Conservation (phyloP, 2,888 invertebrate genomes). For the Nemoura dubitans region DNA sequence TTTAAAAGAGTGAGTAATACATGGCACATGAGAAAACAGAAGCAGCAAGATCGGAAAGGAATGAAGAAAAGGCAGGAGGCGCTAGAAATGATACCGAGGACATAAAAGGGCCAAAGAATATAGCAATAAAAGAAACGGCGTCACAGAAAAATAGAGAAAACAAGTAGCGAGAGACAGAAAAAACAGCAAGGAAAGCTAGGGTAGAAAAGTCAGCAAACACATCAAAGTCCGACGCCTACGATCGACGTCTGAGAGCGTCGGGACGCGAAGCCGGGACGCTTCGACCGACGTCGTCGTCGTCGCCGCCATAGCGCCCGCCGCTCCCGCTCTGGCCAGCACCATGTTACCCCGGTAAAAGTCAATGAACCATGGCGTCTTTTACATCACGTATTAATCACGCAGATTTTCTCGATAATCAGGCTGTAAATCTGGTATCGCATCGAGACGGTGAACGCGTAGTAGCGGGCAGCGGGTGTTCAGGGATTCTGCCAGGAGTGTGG, state of each 20-base stretch:
- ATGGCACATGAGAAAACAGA: background rate
- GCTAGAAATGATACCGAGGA: background rate
- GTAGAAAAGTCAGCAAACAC: background rate
- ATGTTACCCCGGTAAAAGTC: background rate
- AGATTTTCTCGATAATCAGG: background rate
- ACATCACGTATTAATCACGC: background rate
- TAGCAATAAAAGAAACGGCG: background rate
- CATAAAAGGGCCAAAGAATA: background rate
- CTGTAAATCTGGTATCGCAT: background rate
- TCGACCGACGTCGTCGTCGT: too few relatives aligned
- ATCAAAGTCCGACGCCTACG: background rate
- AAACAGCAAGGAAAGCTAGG: background rate
- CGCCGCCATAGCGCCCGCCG: too few relatives aligned
- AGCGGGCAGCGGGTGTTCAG: background rate
- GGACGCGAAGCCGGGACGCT: too few relatives aligned
- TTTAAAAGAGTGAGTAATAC: background rate
- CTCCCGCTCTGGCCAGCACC: background rate
- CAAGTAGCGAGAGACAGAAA: too few relatives aligned
- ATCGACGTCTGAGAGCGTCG: too few relatives aligned
- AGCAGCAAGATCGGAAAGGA: background rate
- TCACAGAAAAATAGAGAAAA: background rate
- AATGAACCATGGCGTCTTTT: background rate
- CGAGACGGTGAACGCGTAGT: background rate
- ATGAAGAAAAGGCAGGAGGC: background rate
- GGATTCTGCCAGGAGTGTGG: background rate